Percentiles rank a stretch among this genome's conserved stretches.
Evolutionary conservation across 2,113 vertebrate species (phyloP).

Genomic region (Colius striatus): DNA sequence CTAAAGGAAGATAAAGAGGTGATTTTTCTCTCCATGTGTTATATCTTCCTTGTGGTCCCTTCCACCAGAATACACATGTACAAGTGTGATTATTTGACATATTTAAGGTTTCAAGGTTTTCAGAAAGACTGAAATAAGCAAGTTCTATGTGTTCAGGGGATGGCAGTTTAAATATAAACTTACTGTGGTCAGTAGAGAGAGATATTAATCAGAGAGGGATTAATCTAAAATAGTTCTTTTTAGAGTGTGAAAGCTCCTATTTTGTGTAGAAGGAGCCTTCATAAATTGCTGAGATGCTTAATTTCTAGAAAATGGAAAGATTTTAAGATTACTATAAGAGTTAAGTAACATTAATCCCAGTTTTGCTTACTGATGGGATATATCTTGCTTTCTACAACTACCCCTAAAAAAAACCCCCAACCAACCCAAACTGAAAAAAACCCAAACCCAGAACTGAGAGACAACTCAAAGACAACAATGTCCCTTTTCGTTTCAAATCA

Average conservation of each 20-base stretch:
- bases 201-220: rapidly evolving
- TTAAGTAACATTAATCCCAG: neutral
- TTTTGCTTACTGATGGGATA: neutral
- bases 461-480: neutral
- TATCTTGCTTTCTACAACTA: neutral
- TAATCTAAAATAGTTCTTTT: neutral
- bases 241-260: neutral
- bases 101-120: neutral
- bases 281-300: neutral
- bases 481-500: neutral
- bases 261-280: neutral
- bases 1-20: neutral
- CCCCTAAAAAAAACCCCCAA: too few species aligned
- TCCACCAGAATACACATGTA: neutral
- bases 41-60: neutral
- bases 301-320: neutral
- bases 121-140: neutral
- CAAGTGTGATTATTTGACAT: neutral
- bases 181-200: neutral
- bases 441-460: neutral
- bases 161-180: neutral
- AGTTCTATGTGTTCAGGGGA: neutral
- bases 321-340: neutral
- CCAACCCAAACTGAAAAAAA: too few species aligned
- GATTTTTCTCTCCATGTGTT: neutral